Percentiles rank a stretch among this genome's conserved stretches.
phyloP scores from a whole-genome alignment of 2,113 vertebrate genomes.

The Plestiodon gilberti region DNA sequence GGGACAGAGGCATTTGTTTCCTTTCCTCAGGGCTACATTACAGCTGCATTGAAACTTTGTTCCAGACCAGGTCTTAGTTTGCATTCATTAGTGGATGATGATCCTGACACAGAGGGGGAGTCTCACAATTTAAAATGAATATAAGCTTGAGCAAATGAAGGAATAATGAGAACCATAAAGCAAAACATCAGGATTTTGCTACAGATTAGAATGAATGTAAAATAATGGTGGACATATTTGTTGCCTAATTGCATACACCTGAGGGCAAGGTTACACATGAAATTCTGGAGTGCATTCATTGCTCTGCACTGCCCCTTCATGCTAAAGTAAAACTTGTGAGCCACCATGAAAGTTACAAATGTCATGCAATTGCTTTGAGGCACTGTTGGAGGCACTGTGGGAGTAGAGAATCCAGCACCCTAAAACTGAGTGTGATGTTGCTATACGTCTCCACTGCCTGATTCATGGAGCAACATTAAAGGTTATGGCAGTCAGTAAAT shows the following conservation, averaged over 20 bases:
- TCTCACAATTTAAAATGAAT: no score
- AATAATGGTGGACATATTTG: background rate
- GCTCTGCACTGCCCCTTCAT: background rate
- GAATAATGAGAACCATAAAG: background rate
- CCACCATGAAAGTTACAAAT: background rate
- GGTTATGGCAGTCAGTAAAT: constrained; percentile 70
- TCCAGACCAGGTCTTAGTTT: no score
- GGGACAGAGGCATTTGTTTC: no score
- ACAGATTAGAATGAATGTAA: background rate
- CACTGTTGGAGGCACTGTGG: constrained; percentile 44
- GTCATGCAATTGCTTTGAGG: constrained; percentile 17
- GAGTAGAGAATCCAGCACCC: background rate
- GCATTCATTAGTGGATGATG: background rate
- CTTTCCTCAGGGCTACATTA: no score
- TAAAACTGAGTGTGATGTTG: constrained; percentile 9
- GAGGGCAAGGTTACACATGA: background rate
- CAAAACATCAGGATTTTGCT: background rate
- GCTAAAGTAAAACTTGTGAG: background rate
- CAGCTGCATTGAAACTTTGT: no score
- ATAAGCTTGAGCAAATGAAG: background rate
- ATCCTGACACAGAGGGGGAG: background rate
- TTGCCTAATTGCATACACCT: background rate
- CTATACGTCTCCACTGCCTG: constrained; percentile 51
- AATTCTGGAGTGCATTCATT: no score
- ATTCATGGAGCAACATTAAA: constrained; percentile 70